Evolutionary conservation across 2,113 vertebrate genomes (phyloP), one percentile per base, ranked within the genome.

Genomic region (Oostethus manadensis): DNA sequence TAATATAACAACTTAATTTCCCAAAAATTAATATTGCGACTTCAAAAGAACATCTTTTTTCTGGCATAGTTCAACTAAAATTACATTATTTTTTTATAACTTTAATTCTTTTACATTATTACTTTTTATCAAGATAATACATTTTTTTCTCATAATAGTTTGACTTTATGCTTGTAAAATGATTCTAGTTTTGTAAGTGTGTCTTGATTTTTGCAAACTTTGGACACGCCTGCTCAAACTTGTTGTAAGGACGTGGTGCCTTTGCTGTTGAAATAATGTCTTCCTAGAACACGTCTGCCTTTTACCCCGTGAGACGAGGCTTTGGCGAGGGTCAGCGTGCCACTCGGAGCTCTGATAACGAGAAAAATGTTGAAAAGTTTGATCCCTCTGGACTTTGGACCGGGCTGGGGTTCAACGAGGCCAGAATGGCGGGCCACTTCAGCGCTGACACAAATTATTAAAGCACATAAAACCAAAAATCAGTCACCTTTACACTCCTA

Each of bases 351-450:
- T 60, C 72, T 64, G 74, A 81, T 80, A 81, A 66, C 45, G 51
- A 76, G 71, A 68, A 66, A 68, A 76, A 83, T 77, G 80, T 79
- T 77, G 58, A 29, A 40, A 54, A 65, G 62, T 80, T 69, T 80
- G 69, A 78, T 82, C 73, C 18, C 48, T 10, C 17, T 77, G 61
- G 66, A 77, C 74, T 74, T 73, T 70, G 66, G 68, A 79, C 72
- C 77, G 79, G 78, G 80, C 81, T 57, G 70, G 8, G 45, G 16
- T 50, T 74, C 76, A 77, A 64, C 64, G 64, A 80, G 71, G 71
- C 49, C n/a, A n/a, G n/a, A n/a, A n/a, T n/a, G 58, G 70, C 61
- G 74, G 73, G 71, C 69, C 73, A 63, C 56, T 69, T 42, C 1
- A 26, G 48, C 29, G 14, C 8, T 35, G 14, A 9, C 23, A 51